Evolutionary conservation across 2,113 vertebrate genomes (phyloP).

Genomic region (Sphaerodactylus townsendi): DNA sequence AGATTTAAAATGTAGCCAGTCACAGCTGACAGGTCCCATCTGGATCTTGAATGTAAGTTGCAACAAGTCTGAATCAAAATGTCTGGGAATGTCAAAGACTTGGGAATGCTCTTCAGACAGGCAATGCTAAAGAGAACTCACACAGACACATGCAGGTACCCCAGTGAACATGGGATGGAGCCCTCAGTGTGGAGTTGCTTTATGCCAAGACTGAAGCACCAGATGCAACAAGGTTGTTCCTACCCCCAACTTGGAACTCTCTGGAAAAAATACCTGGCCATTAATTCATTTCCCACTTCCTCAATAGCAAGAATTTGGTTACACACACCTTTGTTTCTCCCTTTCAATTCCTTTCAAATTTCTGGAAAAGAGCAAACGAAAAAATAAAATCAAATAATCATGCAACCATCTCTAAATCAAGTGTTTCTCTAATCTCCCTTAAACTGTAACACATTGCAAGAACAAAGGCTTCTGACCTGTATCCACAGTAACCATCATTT

Average conservation of each 20-base stretch:
- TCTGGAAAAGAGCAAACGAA: not conserved
- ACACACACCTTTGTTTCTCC: not conserved
- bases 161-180: not conserved
- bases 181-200: accelerated
- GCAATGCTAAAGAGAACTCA: constrained; percentile 2
- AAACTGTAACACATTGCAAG: constrained; percentile 48
- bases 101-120: constrained; percentile 24
- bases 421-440: constrained; percentile 56
- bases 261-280: too few species aligned
- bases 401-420: constrained; percentile 30
- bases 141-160: not conserved
- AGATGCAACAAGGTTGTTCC: not conserved
- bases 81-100: constrained; percentile 15
- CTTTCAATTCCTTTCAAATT: constrained; percentile 39
- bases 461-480: constrained; percentile 72
- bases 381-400: not conserved
- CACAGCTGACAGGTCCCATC: constrained; percentile 61
- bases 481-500: constrained; percentile 69
- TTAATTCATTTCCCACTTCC: not conserved
- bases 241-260: not conserved
- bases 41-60: constrained; percentile 59
- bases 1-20: constrained; percentile 69
- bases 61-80: constrained; percentile 36
- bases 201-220: not conserved
- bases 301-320: constrained; percentile 30